Conservation (phyloP, 2,888 invertebrate species). For the Noctua comes region DNA sequence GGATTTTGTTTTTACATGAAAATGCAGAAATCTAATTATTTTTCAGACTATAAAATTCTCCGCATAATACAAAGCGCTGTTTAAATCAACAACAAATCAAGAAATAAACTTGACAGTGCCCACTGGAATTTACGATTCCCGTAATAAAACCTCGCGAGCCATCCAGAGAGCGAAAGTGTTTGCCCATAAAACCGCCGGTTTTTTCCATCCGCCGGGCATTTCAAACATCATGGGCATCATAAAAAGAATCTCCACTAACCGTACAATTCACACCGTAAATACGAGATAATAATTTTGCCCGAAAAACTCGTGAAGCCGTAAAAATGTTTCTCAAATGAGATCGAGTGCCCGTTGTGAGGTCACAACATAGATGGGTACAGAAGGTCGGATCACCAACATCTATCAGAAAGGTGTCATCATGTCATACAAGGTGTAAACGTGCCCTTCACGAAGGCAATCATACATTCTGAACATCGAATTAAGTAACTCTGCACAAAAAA, state of each 20-base stretch:
- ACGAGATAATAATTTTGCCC: conserved; percentile 47
- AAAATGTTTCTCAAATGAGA: conserved; percentile 54
- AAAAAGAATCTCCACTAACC: conserved; percentile 55
- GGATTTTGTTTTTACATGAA: neutral
- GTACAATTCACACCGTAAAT: conserved; percentile 50
- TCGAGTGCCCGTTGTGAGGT: conserved; percentile 31
- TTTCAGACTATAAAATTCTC: neutral
- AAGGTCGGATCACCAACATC: neutral
- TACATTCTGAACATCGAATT: too few species aligned
- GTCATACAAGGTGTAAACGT: too few species aligned
- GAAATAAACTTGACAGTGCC: conserved; percentile 35
- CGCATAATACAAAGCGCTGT: neutral
- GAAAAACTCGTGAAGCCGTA: conserved; percentile 52
- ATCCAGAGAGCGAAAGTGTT: conserved; percentile 35
- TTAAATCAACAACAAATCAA: conserved; percentile 45
- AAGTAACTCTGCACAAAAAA: too few species aligned
- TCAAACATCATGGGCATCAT: conserved; percentile 49
- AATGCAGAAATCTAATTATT: conserved; percentile 11
- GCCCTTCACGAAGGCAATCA: too few species aligned
- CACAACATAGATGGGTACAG: neutral
- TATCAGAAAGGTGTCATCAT: neutral
- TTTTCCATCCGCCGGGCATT: conserved; percentile 46
- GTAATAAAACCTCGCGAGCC: conserved; percentile 40
- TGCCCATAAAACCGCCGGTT: conserved; percentile 49
- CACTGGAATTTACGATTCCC: conserved; percentile 45